phyloP scores from a whole-genome alignment of 2,113 vertebrate genomes.

The Castor canadensis region DNA sequence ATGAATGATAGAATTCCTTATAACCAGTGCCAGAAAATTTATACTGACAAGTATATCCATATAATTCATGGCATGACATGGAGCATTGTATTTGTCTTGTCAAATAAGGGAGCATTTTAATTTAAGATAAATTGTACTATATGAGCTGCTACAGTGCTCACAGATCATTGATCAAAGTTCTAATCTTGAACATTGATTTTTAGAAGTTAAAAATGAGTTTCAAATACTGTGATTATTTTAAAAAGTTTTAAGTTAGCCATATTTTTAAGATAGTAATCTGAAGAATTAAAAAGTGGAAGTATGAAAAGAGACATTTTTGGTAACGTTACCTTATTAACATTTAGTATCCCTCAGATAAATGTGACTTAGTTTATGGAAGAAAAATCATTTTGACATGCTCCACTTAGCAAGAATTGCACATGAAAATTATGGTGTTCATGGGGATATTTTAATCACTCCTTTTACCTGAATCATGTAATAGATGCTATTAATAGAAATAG shows the following conservation, averaged over 20 bases:
- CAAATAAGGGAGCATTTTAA: conserved; percentile 72
- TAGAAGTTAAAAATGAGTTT: conserved; percentile 57
- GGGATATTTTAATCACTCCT: conserved; percentile 61
- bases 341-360: background rate
- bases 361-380: background rate
- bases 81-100: conserved; percentile 69
- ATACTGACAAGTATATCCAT: conserved; percentile 71
- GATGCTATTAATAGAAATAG: conserved; percentile 58
- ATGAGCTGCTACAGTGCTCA: conserved; percentile 58
- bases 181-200: conserved; percentile 64
- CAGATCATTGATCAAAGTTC: conserved; percentile 68
- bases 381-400: conserved; percentile 57
- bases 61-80: conserved; percentile 75
- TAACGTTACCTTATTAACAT: conserved; percentile 55
- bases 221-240: conserved; percentile 41
- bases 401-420: conserved; percentile 48
- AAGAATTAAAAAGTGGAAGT: background rate
- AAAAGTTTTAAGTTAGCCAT: background rate
- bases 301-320: background rate
- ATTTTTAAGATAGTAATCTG: conserved; percentile 12
- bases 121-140: conserved; percentile 75
- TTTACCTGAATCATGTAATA: conserved; percentile 48
- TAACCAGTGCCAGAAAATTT: conserved; percentile 79
- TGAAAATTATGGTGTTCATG: conserved; percentile 50
- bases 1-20: conserved; percentile 79